A percentile compares a stretch with the other conserved stretches of the same genome.
Evolutionary conservation across 2,113 vertebrate genomes (phyloP).

Genomic region (Spizaetus ornatus): DNA sequence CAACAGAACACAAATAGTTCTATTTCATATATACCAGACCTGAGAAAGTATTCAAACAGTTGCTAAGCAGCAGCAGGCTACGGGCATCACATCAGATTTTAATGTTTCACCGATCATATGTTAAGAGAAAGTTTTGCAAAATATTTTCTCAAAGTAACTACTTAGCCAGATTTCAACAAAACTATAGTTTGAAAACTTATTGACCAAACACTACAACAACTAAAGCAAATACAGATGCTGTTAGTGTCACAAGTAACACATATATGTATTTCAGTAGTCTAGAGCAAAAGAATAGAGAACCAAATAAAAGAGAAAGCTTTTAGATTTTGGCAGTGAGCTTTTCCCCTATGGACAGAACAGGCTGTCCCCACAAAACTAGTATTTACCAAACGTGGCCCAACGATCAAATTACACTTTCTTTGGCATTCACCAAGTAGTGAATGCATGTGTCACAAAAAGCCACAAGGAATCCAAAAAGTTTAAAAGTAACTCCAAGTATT

Average conservation of each 20-base stretch:
- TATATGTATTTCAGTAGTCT: neutral
- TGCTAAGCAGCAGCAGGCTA: neutral
- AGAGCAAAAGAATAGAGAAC: constrained; percentile 10
- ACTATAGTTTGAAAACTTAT: neutral
- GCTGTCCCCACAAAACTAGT: constrained; percentile 65
- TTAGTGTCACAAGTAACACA: neutral
- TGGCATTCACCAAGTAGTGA: constrained; percentile 46
- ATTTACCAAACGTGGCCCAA: constrained; percentile 68
- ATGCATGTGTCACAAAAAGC: constrained; percentile 56
- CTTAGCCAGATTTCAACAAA: neutral
- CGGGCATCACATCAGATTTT: neutral
- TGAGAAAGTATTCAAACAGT: neutral
- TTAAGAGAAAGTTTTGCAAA: neutral
- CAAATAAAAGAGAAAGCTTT: neutral
- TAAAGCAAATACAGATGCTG: neutral
- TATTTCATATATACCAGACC: neutral
- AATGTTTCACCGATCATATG: neutral
- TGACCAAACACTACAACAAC: neutral
- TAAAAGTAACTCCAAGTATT: constrained; percentile 17
- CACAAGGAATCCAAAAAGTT: constrained; percentile 55
- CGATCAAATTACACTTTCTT: constrained; percentile 69
- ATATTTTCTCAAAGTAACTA: neutral
- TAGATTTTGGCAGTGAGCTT: constrained; percentile 46
- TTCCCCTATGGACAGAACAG: constrained; percentile 62
- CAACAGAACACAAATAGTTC: neutral